phyloP scores from a whole-genome alignment of 2,113 vertebrate genomes.

The Dasyornis broadbenti region DNA sequence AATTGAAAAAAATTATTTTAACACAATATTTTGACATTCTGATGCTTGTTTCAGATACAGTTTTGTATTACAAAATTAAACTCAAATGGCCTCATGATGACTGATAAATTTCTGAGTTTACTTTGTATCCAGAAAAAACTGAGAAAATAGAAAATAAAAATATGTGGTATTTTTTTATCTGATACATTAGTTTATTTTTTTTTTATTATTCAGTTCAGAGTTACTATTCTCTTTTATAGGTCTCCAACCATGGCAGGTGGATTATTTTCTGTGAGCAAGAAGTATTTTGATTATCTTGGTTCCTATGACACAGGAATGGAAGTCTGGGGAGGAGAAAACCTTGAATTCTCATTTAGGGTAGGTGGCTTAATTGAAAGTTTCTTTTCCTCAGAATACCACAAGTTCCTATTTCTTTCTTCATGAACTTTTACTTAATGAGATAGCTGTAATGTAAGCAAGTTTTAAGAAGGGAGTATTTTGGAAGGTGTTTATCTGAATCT shows the following conservation, averaged over 20 bases:
- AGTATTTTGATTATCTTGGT: constrained; percentile 93
- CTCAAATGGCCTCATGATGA: background rate
- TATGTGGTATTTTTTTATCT: background rate
- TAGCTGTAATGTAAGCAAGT: background rate
- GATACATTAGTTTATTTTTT: background rate
- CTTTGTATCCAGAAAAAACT: background rate
- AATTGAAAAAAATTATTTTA: background rate
- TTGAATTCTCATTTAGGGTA: constrained; percentile 98
- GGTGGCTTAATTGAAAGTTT: constrained; percentile 34
- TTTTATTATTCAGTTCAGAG: background rate
- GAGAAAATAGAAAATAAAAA: background rate
- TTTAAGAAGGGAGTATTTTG: background rate
- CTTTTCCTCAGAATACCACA: background rate
- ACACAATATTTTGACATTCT: background rate
- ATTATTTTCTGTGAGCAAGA: constrained; percentile 92
- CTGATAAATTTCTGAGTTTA: background rate
- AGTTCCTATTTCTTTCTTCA: background rate
- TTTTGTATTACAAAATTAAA: background rate
- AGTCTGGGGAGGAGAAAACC: constrained; percentile 99
- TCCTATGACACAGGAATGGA: constrained; percentile 99
- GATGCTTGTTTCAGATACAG: background rate
- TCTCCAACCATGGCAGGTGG: constrained; percentile 99
- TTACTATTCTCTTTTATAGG: constrained; percentile 58
- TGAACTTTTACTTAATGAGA: background rate
- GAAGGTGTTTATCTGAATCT: background rate